Evolutionary conservation across 2,888 invertebrate species (phyloP).

Genomic region (Thereva nobilitata): DNA sequence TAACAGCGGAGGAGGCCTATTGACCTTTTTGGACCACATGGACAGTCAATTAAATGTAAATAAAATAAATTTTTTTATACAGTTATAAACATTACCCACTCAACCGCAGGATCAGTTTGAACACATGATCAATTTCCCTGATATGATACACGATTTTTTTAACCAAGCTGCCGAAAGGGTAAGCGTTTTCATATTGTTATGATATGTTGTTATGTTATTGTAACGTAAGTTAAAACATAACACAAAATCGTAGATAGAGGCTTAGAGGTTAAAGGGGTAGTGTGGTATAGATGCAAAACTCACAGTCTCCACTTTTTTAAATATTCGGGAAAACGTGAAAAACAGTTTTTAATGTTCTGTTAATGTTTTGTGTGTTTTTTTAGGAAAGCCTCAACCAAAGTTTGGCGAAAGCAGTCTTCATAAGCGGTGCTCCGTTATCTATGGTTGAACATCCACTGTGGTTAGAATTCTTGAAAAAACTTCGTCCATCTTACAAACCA

Average conservation of each 20-base stretch:
- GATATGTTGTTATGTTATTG: too few species aligned
- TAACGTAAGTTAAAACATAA: too few species aligned
- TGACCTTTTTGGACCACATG: constrained; percentile 3
- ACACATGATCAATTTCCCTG: neutral
- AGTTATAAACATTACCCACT: neutral
- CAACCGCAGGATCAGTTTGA: neutral
- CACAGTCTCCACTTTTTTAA: too few species aligned
- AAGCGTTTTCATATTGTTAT: too few species aligned
- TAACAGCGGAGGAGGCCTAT: constrained; percentile 4
- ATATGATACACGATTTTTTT: neutral
- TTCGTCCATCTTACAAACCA: constrained; percentile 5
- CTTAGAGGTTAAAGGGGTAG: too few species aligned
- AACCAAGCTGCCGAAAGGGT: too few species aligned
- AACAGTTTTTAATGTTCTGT: neutral
- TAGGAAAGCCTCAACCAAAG: constrained; percentile 7
- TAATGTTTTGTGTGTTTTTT: neutral
- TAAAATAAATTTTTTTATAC: constrained; percentile 1
- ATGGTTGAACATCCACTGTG: constrained; percentile 4
- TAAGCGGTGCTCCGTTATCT: constrained; percentile 4
- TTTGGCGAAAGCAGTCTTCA: constrained; percentile 6
- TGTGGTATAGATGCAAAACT: too few species aligned
- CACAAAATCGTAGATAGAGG: too few species aligned
- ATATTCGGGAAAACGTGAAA: too few species aligned
- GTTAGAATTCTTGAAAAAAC: constrained; percentile 3
- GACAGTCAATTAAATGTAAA: constrained; percentile 4